Evolutionary conservation across 2,888 invertebrate genomes (phyloP), one percentile per base, ranked within the genome.

Genomic region (Spilarctia lutea): DNA sequence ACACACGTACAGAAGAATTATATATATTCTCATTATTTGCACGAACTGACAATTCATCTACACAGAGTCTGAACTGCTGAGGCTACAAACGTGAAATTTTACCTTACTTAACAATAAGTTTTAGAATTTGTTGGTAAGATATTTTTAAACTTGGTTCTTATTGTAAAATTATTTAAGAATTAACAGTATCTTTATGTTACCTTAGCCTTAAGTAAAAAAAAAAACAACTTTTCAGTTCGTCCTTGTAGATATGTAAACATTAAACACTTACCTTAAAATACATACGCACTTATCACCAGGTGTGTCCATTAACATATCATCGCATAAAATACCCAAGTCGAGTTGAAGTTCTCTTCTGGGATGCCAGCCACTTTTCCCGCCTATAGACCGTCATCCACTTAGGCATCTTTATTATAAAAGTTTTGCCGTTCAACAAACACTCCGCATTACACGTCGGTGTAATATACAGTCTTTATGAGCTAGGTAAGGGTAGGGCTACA

Each of bases 381-480:
- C 75, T 69, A 76, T 82, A 80, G 81, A 79, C 81, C 73, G 73
- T 76, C 74, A 77, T 80, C 79, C 81, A 82, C 85, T 85, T 82
- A 73, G 68, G 72, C 75, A 76, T 84, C 83, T 88, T 87, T 87
- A 88, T 87, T 89, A 86, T 86, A 86, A 89, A 89, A 88, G 86
- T 89, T 89, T 79, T 42, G 82, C 85, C 84, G 81, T 86, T 84
- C 77, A 80, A 78, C 82, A 81, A 82, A 82, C 81, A 82, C 75
- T 78, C 65, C 75, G 81, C 84, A 84, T 84, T 83, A 85, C 82
- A 79, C 78, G 77, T 76, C 42, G 71, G 73, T 81, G 76, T 85
- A 80, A 80, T 82, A 79, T 81, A 80, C 80, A 76, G 81, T 72
- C 75, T 87, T 88, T 88, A 88, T 84, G 86, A 81, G 85, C 72